These are phyloP conservation scores for Dysidea cf. avara DNA, from an alignment of 37 sponge, comb jelly and placozoan species.

Conservation along the genomic window DNA sequence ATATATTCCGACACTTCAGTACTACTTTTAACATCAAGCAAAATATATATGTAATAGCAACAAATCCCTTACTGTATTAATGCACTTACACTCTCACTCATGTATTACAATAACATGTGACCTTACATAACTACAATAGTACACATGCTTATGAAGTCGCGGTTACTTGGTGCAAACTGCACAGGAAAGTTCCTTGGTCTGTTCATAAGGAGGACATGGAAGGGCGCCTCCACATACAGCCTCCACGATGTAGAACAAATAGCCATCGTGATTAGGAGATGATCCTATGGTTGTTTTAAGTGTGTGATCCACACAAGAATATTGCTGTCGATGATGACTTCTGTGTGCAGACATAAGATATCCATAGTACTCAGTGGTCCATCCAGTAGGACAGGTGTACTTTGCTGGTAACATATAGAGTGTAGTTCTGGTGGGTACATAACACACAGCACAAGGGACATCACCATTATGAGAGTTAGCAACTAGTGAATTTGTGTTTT, in stretches of 20 bases:
- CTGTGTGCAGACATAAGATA: conserved; percentile 14
- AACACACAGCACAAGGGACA: conserved; percentile 36
- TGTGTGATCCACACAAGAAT: background rate
- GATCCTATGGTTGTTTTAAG: background rate
- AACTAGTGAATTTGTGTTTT: background rate
- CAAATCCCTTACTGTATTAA: too few species aligned
- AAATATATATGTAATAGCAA: too few species aligned
- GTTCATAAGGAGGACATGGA: conserved; percentile 26
- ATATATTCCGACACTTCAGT: too few species aligned
- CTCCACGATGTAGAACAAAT: background rate
- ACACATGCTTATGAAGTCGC: too few species aligned
- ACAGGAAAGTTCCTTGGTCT: conserved; percentile 30
- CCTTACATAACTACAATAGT: too few species aligned
- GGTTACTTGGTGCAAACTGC: conserved; percentile 40
- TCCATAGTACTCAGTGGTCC: conserved; percentile 50
- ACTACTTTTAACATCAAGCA: too few species aligned
- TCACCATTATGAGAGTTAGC: background rate
- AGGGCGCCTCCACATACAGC: conserved; percentile 17
- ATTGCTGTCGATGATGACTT: background rate
- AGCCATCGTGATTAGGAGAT: background rate
- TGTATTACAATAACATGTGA: too few species aligned
- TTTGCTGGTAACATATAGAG: conserved; percentile 33
- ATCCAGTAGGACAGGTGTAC: conserved; percentile 12
- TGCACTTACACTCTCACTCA: too few species aligned
- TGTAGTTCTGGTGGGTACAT: conserved; percentile 10